Evolutionary conservation across 2,113 vertebrate species (phyloP).

Genomic region (Lanius collurio): DNA sequence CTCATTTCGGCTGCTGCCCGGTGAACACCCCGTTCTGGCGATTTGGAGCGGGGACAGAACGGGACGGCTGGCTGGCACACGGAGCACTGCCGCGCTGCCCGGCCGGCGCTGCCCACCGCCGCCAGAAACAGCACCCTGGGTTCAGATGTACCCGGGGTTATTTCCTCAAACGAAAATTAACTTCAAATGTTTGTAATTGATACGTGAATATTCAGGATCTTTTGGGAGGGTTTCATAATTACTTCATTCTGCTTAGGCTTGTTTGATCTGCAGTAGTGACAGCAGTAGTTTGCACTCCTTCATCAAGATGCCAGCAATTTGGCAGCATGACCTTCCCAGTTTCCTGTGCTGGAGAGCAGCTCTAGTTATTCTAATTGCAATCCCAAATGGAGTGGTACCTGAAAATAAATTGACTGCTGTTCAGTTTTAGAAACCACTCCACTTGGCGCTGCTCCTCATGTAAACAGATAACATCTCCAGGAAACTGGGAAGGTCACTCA

Average conservation of each 20-base stretch:
- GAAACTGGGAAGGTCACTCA: slow-evolving; percentile 8
- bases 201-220: slow-evolving; percentile 22
- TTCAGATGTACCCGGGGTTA: not conserved
- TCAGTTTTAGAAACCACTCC: slow-evolving; percentile 2
- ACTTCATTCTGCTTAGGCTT: slow-evolving; percentile 22
- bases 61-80: rapidly evolving
- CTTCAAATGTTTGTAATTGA: slow-evolving; percentile 10
- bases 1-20: rapidly evolving
- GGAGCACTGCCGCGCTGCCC: rapidly evolving
- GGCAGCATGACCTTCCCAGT: not conserved
- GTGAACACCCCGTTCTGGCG: rapidly evolving
- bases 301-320: slow-evolving; percentile 28
- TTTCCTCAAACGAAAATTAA: slow-evolving; percentile 5
- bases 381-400: slow-evolving; percentile 42
- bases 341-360: slow-evolving; percentile 33
- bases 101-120: rapidly evolving
- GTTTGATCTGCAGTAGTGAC: not conserved
- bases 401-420: slow-evolving; percentile 37
- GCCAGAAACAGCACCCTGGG: not conserved
- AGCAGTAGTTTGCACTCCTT: not conserved
- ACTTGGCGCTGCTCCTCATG: not conserved
- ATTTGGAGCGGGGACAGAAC: not conserved
- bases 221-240: slow-evolving; percentile 25
- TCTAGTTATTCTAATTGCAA: slow-evolving; percentile 38
- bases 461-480: not conserved